phyloP scores from a whole-genome alignment of 2,797 vertebrate species.

The Okamejei kenojei region DNA sequence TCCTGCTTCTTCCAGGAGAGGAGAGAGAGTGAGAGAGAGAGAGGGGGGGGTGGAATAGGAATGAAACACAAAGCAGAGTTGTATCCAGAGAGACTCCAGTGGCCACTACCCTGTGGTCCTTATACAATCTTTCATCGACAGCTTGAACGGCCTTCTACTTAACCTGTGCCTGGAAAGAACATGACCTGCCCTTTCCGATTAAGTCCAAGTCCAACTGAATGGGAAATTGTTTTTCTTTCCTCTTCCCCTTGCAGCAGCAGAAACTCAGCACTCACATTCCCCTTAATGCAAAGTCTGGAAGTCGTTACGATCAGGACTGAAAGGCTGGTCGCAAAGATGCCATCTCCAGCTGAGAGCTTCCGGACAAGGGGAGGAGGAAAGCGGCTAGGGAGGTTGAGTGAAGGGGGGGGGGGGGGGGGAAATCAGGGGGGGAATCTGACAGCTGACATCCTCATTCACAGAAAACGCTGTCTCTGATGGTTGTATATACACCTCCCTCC shows the following conservation, averaged over 20 bases:
- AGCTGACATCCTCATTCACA: slow-evolving; percentile 36
- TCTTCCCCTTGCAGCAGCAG: neutral
- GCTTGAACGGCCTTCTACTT: neutral
- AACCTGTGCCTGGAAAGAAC: slow-evolving; percentile 17
- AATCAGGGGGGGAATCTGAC: neutral
- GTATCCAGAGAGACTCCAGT: neutral
- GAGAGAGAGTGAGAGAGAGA: neutral
- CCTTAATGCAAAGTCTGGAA: slow-evolving; percentile 30
- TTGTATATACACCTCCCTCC: neutral
- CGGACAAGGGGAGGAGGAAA: slow-evolving; percentile 24
- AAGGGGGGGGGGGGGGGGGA: neutral
- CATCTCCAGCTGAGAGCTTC: slow-evolving; percentile 35
- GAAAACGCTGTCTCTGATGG: slow-evolving; percentile 2
- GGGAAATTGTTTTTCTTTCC: slow-evolving; percentile 1
- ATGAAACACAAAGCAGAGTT: neutral
- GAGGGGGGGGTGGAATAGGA: no score
- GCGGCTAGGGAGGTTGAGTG: neutral
- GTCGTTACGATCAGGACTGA: slow-evolving; percentile 19
- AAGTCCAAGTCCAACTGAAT: slow-evolving; percentile 19
- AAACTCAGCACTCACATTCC: neutral
- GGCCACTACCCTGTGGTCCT: neutral
- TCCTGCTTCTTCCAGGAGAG: neutral
- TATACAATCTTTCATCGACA: slow-evolving; percentile 15
- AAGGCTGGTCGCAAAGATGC: slow-evolving; percentile 30
- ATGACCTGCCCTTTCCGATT: slow-evolving; percentile 26